These are phyloP conservation scores for Ectemnius continuus DNA, from an alignment of 2,888 invertebrate species.

Conservation along the genomic window DNA sequence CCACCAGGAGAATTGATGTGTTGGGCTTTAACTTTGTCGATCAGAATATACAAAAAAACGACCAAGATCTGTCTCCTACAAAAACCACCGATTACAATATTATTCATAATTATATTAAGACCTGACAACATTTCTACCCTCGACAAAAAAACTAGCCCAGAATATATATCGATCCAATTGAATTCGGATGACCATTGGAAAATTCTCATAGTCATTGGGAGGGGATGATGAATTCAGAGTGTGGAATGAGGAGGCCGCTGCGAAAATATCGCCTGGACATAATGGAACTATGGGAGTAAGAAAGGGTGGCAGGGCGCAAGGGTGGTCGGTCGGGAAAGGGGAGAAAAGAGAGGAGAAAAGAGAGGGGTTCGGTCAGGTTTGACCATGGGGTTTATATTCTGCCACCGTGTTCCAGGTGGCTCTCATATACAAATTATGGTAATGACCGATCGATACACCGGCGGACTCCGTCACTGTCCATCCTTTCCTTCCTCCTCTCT, in stretches of 20 bases:
- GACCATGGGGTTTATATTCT: constrained; percentile 63
- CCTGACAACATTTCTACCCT: no score
- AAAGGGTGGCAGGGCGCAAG: constrained; percentile 27
- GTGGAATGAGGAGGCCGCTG: background rate
- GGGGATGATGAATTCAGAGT: no score
- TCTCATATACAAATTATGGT: constrained; percentile 74
- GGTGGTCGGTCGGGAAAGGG: constrained; percentile 2
- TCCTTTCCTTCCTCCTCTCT: constrained; percentile 12
- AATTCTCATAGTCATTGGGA: no score
- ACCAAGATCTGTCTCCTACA: no score
- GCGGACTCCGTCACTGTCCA: constrained; percentile 31
- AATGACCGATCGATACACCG: constrained; percentile 67
- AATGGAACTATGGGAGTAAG: background rate
- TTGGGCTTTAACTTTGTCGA: no score
- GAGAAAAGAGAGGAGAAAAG: constrained; percentile 9
- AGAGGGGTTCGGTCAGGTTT: constrained; percentile 44
- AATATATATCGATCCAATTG: no score
- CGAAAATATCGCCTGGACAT: constrained; percentile 2
- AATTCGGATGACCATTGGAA: no score
- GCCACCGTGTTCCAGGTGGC: constrained; percentile 68
- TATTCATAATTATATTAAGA: no score
- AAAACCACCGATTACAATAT: no score
- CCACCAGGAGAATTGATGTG: no score
- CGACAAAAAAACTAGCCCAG: no score
- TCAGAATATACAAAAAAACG: no score